Conservation (phyloP, 2,888 invertebrate species). For the Amiota communis region DNA sequence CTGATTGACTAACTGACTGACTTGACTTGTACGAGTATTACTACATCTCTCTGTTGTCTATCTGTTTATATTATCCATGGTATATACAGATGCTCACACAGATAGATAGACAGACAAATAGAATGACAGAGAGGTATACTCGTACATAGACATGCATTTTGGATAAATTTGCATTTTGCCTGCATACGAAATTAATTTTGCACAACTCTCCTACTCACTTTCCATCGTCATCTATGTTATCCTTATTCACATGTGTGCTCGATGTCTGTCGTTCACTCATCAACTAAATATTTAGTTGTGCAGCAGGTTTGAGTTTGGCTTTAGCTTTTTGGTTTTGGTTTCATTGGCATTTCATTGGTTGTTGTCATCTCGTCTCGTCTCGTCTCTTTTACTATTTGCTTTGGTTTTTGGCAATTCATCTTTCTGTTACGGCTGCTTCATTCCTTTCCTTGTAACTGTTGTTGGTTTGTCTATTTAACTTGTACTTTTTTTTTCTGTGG, state of each 20-base stretch:
- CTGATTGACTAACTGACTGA: too few species aligned
- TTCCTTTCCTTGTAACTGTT: background rate
- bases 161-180: constrained; percentile 23
- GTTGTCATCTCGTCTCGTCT: background rate
- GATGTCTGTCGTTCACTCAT: background rate
- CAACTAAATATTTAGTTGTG: constrained; percentile 25
- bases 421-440: background rate
- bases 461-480: background rate
- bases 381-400: background rate
- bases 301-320: constrained; percentile 18
- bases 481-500: constrained; percentile 7
- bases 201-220: background rate
- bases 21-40: too few species aligned
- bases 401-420: background rate
- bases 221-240: background rate
- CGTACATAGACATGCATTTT: constrained; percentile 1
- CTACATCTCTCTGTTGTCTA: too few species aligned
- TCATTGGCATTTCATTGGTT: background rate
- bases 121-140: background rate
- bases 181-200: constrained; percentile 23
- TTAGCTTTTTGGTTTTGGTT: background rate
- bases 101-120: background rate
- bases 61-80: background rate
- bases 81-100: background rate
- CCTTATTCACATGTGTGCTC: background rate